Percentiles rank a stretch among this genome's conserved stretches.
Evolutionary conservation across 2,888 invertebrate genomes (phyloP).

Genomic region (Azorinus chamasolen): DNA sequence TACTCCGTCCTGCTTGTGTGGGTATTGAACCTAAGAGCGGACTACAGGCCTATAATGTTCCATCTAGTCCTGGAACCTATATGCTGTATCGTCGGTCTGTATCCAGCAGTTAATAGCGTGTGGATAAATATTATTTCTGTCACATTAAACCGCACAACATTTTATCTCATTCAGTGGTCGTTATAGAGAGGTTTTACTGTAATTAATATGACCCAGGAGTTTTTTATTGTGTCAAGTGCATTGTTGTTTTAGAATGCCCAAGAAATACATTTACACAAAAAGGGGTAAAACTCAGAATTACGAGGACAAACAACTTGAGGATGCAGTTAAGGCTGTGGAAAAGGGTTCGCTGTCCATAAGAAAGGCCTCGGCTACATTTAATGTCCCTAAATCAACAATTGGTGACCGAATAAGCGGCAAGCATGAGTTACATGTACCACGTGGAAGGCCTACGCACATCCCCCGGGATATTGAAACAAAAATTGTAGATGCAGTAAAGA

Average conservation of each 20-base stretch:
- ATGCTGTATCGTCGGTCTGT: no score
- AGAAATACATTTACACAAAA: not conserved
- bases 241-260: constrained; percentile 17
- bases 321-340: not conserved
- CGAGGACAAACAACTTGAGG: not conserved
- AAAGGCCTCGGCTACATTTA: constrained; percentile 31
- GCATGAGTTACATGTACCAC: constrained; percentile 7
- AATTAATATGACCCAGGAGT: no score
- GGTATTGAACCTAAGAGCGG: no score
- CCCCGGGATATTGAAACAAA: constrained; percentile 35
- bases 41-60: no score
- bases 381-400: constrained; percentile 39
- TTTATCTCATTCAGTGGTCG: no score
- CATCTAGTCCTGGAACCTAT: no score
- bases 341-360: not conserved
- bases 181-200: no score
- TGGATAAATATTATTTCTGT: no score
- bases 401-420: constrained; percentile 33
- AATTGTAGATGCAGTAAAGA: constrained; percentile 45
- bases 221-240: no score
- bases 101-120: no score
- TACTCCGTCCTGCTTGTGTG: no score
- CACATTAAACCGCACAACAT: no score
- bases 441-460: constrained; percentile 34
- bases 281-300: constrained; percentile 7